A percentile compares a stretch with the other conserved stretches of the same genome.
Evolutionary conservation across 2,113 vertebrate genomes (phyloP).

Genomic region (Psittacus erithacus): DNA sequence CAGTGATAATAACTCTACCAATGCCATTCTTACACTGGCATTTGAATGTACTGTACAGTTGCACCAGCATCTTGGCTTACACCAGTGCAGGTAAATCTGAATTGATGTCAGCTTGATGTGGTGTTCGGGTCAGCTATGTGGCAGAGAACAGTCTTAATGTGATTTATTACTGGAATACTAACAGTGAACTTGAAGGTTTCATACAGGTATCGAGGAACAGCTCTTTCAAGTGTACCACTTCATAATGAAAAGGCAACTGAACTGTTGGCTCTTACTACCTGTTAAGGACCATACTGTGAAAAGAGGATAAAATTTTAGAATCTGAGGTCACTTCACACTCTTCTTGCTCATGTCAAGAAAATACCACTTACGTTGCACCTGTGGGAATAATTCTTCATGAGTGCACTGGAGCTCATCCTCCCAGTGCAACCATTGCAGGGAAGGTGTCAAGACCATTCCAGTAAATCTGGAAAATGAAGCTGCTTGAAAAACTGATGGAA

Average conservation of each 20-base stretch:
- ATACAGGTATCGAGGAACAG: neutral
- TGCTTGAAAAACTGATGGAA: neutral
- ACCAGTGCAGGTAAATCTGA: neutral
- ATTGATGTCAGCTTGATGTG: neutral
- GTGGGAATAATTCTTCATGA: neutral
- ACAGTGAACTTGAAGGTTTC: neutral
- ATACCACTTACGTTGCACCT: neutral
- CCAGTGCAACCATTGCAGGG: fast-evolving
- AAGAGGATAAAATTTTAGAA: neutral
- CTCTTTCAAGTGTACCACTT: neutral
- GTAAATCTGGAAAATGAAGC: neutral
- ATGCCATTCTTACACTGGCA: neutral
- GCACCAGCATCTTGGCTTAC: neutral
- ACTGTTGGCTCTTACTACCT: neutral
- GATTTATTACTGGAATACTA: neutral
- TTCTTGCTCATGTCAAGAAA: neutral
- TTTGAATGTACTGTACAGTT: neutral
- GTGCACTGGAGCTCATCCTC: neutral
- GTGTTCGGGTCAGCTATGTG: neutral
- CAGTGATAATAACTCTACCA: neutral
- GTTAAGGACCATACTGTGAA: neutral
- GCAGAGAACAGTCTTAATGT: neutral
- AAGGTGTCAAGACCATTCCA: neutral
- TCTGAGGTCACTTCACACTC: neutral
- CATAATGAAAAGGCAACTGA: neutral